phyloP scores from a whole-genome alignment of 2,888 invertebrate genomes.

The Drosophila engyochracea region DNA sequence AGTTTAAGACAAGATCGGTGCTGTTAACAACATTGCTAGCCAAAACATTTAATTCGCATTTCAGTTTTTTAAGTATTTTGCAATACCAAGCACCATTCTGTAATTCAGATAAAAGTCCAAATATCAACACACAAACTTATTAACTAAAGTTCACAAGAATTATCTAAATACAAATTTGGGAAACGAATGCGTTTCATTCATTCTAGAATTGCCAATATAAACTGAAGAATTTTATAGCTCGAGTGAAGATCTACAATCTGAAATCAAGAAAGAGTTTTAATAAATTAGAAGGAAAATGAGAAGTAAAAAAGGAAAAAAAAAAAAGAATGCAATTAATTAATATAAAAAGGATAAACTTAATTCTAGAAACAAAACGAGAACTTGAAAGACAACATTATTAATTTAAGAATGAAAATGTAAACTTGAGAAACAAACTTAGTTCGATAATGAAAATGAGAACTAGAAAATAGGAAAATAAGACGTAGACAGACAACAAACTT shows the following conservation, averaged over 20 bases:
- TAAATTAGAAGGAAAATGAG: background rate
- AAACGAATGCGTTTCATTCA: background rate
- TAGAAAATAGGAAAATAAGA: background rate
- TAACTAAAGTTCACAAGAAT: background rate
- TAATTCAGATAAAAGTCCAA: background rate
- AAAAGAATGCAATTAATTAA: background rate
- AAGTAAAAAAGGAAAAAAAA: background rate
- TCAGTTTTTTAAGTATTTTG: background rate
- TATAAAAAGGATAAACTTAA: background rate
- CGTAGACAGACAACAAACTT: background rate
- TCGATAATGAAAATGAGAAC: background rate
- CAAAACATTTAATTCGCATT: background rate
- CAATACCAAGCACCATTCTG: background rate
- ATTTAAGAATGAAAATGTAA: background rate
- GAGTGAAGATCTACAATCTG: background rate
- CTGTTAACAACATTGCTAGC: background rate
- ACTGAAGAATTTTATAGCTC: background rate
- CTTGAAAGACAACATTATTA: background rate
- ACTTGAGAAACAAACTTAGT: background rate
- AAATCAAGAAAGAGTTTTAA: background rate
- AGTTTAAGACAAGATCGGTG: background rate
- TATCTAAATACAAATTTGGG: background rate
- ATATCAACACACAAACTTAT: background rate
- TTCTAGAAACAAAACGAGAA: background rate
- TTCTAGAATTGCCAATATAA: background rate